Evolutionary conservation across 2,113 vertebrate genomes (phyloP).

Genomic region (Indicator indicator): DNA sequence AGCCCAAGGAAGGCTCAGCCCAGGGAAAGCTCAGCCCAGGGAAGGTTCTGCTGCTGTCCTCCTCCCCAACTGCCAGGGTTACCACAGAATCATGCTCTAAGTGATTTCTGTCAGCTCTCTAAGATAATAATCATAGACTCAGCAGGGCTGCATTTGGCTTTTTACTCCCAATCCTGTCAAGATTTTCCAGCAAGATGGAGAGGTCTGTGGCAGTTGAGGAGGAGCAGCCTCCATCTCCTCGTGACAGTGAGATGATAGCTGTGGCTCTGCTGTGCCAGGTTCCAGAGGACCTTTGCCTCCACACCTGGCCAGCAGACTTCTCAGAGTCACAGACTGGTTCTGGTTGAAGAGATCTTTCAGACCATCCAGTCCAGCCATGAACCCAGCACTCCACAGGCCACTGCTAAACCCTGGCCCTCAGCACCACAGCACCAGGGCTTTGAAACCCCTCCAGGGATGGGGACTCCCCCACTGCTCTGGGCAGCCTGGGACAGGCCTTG

Average conservation of each 20-base stretch:
- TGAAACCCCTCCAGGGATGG: too few species aligned
- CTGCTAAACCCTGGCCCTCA: too few species aligned
- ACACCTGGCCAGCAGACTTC: accelerated
- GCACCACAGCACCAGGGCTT: too few species aligned
- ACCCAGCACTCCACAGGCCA: too few species aligned
- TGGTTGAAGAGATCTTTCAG: too few species aligned
- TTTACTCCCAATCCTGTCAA: slow-evolving; percentile 1
- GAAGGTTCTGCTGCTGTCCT: neutral
- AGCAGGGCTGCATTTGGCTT: slow-evolving; percentile 6
- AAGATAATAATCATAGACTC: slow-evolving; percentile 8
- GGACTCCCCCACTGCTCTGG: too few species aligned
- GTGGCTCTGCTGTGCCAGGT: accelerated
- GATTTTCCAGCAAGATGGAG: neutral
- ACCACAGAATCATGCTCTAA: neutral
- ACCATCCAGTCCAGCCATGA: too few species aligned
- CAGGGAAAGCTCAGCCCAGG: neutral
- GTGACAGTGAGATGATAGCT: neutral
- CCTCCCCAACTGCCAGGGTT: neutral
- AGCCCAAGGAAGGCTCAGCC: too few species aligned
- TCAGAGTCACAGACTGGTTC: too few species aligned
- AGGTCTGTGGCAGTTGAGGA: neutral
- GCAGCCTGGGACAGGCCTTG: too few species aligned
- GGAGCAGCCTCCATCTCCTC: neutral
- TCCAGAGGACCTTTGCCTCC: neutral
- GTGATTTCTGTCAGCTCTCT: slow-evolving; percentile 3